Evolutionary conservation across 2,113 vertebrate species (phyloP).

Genomic region (Eira barbara): DNA sequence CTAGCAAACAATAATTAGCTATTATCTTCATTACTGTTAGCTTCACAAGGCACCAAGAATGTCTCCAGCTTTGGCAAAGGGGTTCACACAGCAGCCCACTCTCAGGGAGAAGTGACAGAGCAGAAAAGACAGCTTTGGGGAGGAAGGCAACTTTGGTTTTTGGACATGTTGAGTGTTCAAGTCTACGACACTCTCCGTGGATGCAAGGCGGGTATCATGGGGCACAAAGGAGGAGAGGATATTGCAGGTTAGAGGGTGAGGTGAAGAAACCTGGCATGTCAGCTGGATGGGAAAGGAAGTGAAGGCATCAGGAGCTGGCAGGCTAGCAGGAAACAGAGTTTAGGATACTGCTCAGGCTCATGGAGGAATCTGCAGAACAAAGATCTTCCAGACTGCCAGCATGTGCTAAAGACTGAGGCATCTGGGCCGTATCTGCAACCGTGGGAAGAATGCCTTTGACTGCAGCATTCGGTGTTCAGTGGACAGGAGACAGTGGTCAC

Average conservation of each 20-base stretch:
- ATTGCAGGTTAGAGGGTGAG: neutral
- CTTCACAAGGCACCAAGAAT: neutral
- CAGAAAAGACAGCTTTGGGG: neutral
- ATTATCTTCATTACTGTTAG: neutral
- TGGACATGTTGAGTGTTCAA: neutral
- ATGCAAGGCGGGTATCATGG: rapidly evolving
- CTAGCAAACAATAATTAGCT: too few relatives aligned
- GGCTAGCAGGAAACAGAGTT: neutral
- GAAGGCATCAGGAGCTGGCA: neutral
- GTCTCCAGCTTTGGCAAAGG: neutral
- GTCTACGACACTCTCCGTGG: neutral
- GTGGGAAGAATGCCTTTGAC: neutral
- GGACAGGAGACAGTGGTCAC: rapidly evolving
- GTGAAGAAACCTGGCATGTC: neutral
- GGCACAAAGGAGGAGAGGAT: neutral
- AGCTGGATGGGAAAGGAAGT: neutral
- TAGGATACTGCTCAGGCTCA: neutral
- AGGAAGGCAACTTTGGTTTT: neutral
- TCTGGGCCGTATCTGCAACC: neutral
- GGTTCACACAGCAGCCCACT: too few relatives aligned
- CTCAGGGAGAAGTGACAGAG: neutral
- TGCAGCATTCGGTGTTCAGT: rapidly evolving
- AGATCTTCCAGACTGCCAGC: too few relatives aligned
- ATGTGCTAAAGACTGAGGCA: rapidly evolving
- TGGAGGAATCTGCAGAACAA: neutral